Conservation (phyloP, 2,113 vertebrate genomes). For the Antechinus flavipes region DNA sequence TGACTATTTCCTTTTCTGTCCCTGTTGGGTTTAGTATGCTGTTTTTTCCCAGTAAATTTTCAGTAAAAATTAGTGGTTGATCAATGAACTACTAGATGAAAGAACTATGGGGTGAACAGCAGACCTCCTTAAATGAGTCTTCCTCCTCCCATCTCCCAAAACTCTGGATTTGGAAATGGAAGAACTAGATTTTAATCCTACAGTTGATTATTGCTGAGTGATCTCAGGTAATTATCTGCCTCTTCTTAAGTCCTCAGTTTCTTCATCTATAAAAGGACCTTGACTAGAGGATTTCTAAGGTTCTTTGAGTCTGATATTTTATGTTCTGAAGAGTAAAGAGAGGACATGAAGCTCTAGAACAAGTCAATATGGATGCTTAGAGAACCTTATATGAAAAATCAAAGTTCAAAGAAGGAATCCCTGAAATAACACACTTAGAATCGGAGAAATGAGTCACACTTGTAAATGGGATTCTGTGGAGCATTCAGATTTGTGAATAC, state of each 20-base stretch:
- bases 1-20: constrained; percentile 2
- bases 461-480: constrained; percentile 49
- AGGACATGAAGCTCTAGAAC: constrained; percentile 41
- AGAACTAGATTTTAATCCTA: background rate
- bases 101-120: background rate
- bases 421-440: constrained; percentile 6
- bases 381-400: background rate
- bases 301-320: background rate
- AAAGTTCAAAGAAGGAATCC: background rate
- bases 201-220: background rate
- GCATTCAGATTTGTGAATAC: background rate
- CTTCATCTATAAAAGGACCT: background rate
- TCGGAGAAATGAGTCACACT: background rate
- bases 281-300: background rate
- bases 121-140: background rate
- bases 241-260: background rate
- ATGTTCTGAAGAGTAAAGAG: background rate
- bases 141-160: background rate
- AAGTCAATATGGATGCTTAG: constrained; percentile 32
- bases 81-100: background rate
- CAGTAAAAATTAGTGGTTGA: background rate
- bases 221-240: background rate
- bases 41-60: background rate
- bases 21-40: background rate
- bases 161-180: constrained; percentile 13